Conservation (phyloP, 2,113 vertebrate species). For the Nycticorax nycticorax region DNA sequence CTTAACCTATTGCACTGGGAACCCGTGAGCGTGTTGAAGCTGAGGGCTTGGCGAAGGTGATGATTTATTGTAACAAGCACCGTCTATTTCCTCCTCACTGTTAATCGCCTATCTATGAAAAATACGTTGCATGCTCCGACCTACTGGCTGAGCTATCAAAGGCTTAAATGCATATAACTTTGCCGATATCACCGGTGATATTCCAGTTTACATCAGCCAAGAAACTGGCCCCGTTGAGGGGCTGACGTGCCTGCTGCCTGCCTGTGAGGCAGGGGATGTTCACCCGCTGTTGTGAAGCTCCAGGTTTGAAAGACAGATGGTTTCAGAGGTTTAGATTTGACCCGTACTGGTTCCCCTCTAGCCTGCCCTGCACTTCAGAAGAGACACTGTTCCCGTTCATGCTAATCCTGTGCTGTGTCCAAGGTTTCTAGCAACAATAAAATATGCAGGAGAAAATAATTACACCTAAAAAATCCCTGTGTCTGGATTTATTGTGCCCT, state of each 20-base stretch:
- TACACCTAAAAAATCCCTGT: background rate
- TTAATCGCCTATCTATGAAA: background rate
- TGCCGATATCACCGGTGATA: background rate
- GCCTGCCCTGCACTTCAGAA: background rate
- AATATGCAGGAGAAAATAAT: background rate
- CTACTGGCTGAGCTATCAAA: background rate
- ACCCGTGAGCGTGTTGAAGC: accelerated
- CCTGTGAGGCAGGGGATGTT: background rate
- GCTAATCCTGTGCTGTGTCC: background rate
- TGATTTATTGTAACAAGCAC: background rate
- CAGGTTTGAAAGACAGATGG: background rate
- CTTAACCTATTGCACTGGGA: background rate
- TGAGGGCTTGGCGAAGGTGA: background rate
- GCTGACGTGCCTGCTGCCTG: background rate
- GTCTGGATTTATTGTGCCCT: background rate
- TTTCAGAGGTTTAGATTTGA: background rate
- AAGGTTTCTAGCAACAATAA: background rate
- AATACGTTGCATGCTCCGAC: accelerated
- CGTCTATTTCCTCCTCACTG: background rate
- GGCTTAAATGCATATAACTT: background rate
- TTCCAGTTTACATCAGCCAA: background rate
- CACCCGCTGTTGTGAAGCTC: accelerated
- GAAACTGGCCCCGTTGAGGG: background rate
- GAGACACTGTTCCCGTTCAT: background rate
- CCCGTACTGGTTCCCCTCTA: background rate